Evolutionary conservation across 2,888 invertebrate species (phyloP).

Genomic region (Chydorus sphaericus): DNA sequence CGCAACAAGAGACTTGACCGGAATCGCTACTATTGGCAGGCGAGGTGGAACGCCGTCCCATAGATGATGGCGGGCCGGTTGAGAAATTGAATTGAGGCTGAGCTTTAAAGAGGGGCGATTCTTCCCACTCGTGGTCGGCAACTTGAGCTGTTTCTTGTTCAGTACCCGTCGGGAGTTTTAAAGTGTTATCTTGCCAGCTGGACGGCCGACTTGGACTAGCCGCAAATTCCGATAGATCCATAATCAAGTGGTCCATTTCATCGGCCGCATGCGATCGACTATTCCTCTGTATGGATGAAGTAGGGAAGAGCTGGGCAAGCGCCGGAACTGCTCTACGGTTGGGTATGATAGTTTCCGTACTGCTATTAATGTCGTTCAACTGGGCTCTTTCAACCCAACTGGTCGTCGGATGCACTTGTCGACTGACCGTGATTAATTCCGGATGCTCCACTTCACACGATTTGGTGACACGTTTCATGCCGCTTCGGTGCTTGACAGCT

Average conservation of each 20-base stretch:
- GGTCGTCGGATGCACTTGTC: constrained; percentile 15
- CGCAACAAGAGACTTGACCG: constrained; percentile 12
- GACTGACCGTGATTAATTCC: neutral
- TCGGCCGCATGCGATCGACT: neutral
- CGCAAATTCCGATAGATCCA: neutral
- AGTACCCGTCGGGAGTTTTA: neutral
- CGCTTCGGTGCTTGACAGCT: constrained; percentile 18
- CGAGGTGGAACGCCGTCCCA: neutral
- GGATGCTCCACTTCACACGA: constrained; percentile 13
- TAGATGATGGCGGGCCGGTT: neutral
- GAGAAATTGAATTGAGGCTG: neutral
- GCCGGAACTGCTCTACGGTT: neutral
- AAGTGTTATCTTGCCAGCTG: neutral
- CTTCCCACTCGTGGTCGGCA: neutral
- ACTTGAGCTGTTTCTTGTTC: neutral
- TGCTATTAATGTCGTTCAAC: constrained; percentile 21
- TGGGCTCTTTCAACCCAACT: constrained; percentile 20
- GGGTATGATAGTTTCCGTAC: constrained; percentile 29
- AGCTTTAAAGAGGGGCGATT: constrained; percentile 7
- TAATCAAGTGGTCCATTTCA: neutral
- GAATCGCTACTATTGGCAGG: constrained; percentile 11
- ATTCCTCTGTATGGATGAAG: neutral
- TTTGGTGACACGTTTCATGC: neutral
- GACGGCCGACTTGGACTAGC: neutral
- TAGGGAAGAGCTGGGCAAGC: neutral